Evolutionary conservation across 2,113 vertebrate species (phyloP).

Genomic region (Rhinogobius similis): DNA sequence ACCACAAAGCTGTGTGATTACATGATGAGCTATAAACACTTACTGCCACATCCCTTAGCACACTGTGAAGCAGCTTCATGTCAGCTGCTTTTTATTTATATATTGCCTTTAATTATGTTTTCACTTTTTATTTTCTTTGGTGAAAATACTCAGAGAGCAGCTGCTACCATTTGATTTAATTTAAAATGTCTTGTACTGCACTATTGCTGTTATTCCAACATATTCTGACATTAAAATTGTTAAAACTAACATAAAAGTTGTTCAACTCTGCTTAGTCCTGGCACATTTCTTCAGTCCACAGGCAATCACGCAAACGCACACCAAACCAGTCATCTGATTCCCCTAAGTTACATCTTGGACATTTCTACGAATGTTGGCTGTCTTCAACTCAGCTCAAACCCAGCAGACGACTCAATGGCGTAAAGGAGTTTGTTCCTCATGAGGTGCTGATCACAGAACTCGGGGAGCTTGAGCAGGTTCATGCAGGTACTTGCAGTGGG

Average conservation of each 20-base stretch:
- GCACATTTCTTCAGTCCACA: constrained; percentile 23
- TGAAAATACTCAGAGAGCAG: constrained; percentile 67
- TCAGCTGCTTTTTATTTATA: constrained; percentile 18
- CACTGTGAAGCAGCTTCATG: constrained; percentile 42
- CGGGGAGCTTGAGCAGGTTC: constrained; percentile 98
- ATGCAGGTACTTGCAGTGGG: constrained; percentile 99
- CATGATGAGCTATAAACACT: constrained; percentile 34
- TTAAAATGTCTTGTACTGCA: constrained; percentile 13
- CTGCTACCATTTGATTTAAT: constrained; percentile 4
- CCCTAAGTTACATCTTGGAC: constrained; percentile 3
- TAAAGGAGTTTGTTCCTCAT: constrained; percentile 97
- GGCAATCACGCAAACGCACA: constrained; percentile 16
- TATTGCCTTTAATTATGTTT: constrained; percentile 67
- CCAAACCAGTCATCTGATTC: constrained; percentile 31
- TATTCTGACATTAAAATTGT: constrained; percentile 49
- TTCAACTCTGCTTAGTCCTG: constrained; percentile 23
- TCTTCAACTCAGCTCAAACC: constrained; percentile 96
- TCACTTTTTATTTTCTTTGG: constrained; percentile 84
- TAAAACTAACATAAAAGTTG: constrained; percentile 54
- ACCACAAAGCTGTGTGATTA: constrained; percentile 44
- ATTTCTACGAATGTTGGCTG: constrained; percentile 14
- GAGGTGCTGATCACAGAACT: constrained; percentile 90
- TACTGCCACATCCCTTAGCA: constrained; percentile 39
- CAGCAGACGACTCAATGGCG: constrained; percentile 95
- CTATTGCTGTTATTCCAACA: constrained; percentile 11